Evolutionary conservation across 35 echinoderm and acorn worm genomes (phyloP), one percentile per base, ranked within the genome.

Genomic region (Amphiura filiformis): DNA sequence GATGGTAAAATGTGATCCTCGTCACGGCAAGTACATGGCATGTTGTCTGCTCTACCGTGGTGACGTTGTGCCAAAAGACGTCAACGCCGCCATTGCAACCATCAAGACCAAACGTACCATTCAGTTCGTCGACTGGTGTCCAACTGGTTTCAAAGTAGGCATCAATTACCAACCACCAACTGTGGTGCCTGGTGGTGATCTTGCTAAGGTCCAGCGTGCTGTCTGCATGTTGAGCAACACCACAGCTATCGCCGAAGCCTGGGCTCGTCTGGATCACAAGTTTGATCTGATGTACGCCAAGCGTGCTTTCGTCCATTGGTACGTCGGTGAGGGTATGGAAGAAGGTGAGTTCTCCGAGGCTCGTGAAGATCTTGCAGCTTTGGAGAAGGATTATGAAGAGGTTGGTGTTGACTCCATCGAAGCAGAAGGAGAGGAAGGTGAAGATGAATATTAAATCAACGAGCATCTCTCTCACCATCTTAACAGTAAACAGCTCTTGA

Each of bases 171-270:
- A 93, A 84, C 86, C 92, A 39, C 92, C 92, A 36, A 80, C 92
- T 9, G 84, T 83, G 38, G 92, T 93, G 75, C 87, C 92, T 84
- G 92, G 87, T 76, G 92, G 92, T 37, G 92, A 93, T 76, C 87
- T 93, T 33, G 92, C 92, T 36, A 93, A 93, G 81, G 87, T 89
- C 39, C 92, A 89, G 32, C 92, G 92, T 89, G 92, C 92, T 30
- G 92, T 93, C 70, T 93, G 92, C 77, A 93, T 93, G 92, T 81
- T 93, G 87, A 93, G 92, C 83, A 93, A 93, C 92, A 93, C 92
- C 82, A 93, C 92, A 20, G 92, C 92, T 76, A 93, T 93, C 77
- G 92, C 87, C 36, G 92, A 93, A 64, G 92, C 92, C 70, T 93
- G 92, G 92, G 92, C 87, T 85, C 92, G 92, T 86, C 87, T 93